These are phyloP conservation scores for Coccyzus lansbergi DNA, from an alignment of 2,797 vertebrate species.

Conservation along the genomic window DNA sequence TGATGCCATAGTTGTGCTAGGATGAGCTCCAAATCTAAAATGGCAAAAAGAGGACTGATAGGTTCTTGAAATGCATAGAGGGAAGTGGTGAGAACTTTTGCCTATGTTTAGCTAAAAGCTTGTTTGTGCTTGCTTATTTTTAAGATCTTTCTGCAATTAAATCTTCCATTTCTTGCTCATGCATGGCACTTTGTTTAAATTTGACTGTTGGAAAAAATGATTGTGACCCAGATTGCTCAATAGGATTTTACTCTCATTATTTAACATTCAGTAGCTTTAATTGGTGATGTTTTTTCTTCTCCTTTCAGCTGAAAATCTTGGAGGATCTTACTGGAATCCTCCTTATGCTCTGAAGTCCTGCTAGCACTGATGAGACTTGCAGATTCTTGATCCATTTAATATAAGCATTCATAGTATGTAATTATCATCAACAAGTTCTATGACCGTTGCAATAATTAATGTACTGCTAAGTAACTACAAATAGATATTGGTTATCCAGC, in stretches of 20 bases:
- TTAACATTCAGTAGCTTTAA: background rate
- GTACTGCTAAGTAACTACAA: background rate
- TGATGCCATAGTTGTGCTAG: background rate
- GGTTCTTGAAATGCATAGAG: rapidly evolving
- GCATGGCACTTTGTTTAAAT: background rate
- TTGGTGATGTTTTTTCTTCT: background rate
- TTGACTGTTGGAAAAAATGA: background rate
- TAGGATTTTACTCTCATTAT: background rate
- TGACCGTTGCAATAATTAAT: background rate
- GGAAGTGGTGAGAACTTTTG: background rate
- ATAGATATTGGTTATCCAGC: background rate
- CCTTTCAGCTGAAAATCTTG: background rate
- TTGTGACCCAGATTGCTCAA: background rate
- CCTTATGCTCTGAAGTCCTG: background rate
- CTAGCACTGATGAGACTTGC: background rate
- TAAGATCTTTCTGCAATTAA: background rate
- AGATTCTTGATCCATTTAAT: background rate
- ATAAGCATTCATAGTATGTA: background rate
- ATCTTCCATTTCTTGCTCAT: background rate
- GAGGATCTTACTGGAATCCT: background rate
- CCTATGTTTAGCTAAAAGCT: background rate
- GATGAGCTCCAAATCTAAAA: background rate
- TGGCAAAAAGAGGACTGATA: background rate
- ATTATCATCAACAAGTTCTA: background rate
- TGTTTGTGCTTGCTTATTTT: background rate